These are phyloP conservation scores for Lagopus leucura DNA, from an alignment of 2,113 vertebrate species.

Conservation along the genomic window DNA sequence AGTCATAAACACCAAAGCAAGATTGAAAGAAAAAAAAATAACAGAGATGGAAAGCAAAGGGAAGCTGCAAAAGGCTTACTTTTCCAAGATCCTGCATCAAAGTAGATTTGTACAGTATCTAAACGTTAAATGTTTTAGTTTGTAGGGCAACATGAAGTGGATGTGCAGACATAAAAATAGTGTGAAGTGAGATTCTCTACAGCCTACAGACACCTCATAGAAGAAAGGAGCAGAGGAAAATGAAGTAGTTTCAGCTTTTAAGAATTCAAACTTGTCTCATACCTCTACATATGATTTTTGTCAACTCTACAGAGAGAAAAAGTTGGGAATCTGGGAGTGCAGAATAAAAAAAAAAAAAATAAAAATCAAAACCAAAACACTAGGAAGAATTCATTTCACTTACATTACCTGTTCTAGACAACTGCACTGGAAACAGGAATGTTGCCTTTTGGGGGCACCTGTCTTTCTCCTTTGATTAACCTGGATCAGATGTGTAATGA, in stretches of 20 bases:
- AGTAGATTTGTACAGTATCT: not conserved
- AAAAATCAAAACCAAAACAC: not conserved
- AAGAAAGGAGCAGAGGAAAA: not conserved
- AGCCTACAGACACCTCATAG: not conserved
- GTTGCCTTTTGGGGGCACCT: not conserved
- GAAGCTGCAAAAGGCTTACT: not conserved
- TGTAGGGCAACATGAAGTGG: not conserved
- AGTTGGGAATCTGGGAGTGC: not conserved
- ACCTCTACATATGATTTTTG: not conserved
- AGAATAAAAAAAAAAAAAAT: not conserved
- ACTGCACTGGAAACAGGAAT: not conserved
- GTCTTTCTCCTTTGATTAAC: not conserved
- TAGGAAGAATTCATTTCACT: not conserved
- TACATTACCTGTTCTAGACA: not conserved
- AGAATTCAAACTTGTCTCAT: not conserved
- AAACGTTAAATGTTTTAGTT: not conserved
- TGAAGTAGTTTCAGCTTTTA: not conserved
- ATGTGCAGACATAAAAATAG: not conserved
- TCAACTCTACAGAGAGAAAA: not conserved
- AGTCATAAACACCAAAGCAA: not conserved
- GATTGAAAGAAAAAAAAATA: not conserved
- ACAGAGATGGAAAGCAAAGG: not conserved
- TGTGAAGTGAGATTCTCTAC: not conserved
- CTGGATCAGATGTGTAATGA: not conserved
- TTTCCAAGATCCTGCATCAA: not conserved